Evolutionary conservation across 1,140 invertebrate genomes (phyloP), one percentile per base, ranked within the genome.

Genomic region (Protaetia brevitarsis): DNA sequence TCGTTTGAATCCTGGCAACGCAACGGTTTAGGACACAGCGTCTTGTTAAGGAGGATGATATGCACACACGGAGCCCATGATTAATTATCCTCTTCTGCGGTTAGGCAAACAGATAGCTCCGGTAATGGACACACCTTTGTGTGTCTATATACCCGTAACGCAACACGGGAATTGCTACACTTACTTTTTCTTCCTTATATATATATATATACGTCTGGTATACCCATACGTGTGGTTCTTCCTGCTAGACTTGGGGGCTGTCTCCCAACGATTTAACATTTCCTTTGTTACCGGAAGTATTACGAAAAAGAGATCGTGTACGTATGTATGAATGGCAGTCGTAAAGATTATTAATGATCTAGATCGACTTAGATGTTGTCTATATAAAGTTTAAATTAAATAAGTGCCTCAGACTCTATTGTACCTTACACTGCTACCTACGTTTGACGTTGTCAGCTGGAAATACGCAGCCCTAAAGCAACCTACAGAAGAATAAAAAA

Each of bases 331-430:
- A 70, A 69, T 72, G 60, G 63, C 19, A 31, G 34, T 10, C 36
- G 68, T 69, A 71, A 71, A 65, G 68, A 67, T 72, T 72, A 72
- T 72, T 72, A 72, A 72, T 72, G 70, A 72, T 72, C 61, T 56
- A 60, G 68, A 71, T 69, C 68, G 23, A 65, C 65, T 69, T 36
- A 64, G 27, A 27, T 16, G 13, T n/a, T 26, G 41, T 51, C 10
- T 26, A 23, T 51, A 10, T 51, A 51, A 51, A 51, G 41, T 23
- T 51, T 51, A 51, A 51, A 26, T 51, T 51, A 45, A 45, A 13
- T 45, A 45, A 19, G 41, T 45, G 16, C 41, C 41, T 45, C 7
- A 11, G 21, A 19, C n/a, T n/a, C n/a, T n/a, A n/a, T n/a, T n/a
- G n/a, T n/a, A n/a, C n/a, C n/a, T n/a, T n/a, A n/a, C n/a, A 19